phyloP scores from a whole-genome alignment of 2,113 vertebrate species.

The Aphyosemion australe region DNA sequence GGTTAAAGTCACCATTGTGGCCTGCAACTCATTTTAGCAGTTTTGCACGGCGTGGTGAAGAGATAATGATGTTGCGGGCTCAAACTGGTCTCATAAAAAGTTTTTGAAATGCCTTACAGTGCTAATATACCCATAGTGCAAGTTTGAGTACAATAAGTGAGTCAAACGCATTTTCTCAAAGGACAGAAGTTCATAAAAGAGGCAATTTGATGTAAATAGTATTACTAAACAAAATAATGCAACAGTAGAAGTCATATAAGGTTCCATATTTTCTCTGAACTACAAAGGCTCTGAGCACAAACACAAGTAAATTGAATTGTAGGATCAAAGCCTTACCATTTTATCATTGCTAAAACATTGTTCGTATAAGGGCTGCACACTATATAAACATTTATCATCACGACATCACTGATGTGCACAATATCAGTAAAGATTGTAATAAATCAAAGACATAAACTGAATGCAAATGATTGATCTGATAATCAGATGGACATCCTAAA shows the following conservation, averaged over 20 bases:
- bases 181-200: background rate
- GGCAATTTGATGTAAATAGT: background rate
- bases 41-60: slow-evolving; percentile 50
- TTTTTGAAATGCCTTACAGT: background rate
- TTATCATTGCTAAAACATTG: background rate
- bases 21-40: slow-evolving; percentile 32
- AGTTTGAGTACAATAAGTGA: background rate
- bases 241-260: background rate
- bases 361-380: background rate
- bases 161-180: background rate
- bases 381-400: too few relatives aligned
- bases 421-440: too few relatives aligned
- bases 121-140: background rate
- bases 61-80: slow-evolving; percentile 56
- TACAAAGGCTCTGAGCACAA: background rate
- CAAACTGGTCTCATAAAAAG: slow-evolving; percentile 14
- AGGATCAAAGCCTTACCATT: background rate
- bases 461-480: too few relatives aligned
- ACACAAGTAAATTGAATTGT: background rate
- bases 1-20: slow-evolving; percentile 45
- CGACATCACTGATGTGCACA: too few relatives aligned
- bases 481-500: too few relatives aligned
- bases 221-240: background rate
- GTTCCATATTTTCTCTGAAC: background rate
- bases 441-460: too few relatives aligned